Conservation (phyloP, 2,797 vertebrate genomes). For the Columba guinea region DNA sequence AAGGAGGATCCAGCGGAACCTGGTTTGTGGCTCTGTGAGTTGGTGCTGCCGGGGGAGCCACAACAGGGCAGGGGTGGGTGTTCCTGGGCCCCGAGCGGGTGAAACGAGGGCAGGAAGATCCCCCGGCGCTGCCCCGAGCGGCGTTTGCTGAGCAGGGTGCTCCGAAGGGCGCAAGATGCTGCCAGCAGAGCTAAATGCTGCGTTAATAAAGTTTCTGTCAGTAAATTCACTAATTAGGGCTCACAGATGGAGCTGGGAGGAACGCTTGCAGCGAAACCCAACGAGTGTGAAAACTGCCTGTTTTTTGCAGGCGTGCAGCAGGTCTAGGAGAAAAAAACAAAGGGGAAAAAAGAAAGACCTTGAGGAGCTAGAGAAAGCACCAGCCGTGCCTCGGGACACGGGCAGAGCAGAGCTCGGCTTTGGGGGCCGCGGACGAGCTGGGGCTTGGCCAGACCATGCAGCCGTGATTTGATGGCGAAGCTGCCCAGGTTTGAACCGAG, state of each 20-base stretch:
- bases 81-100: background rate
- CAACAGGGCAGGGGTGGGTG: background rate
- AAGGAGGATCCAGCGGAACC: background rate
- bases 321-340: background rate
- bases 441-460: accelerated
- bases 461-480: accelerated
- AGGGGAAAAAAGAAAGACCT: accelerated
- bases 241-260: conserved; percentile 67
- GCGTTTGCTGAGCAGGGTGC: conserved; percentile 4
- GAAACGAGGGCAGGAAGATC: background rate
- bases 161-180: background rate
- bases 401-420: accelerated
- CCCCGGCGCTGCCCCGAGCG: accelerated
- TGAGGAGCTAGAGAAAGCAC: background rate
- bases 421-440: background rate
- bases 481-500: background rate
- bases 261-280: conserved; percentile 9
- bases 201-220: conserved; percentile 68
- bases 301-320: background rate
- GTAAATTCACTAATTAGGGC: conserved; percentile 65
- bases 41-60: accelerated
- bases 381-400: background rate
- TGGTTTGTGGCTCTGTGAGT: background rate
- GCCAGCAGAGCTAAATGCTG: conserved; percentile 60
- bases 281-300: conserved; percentile 44